Evolutionary conservation across 2,113 vertebrate species (phyloP), one percentile per base, ranked within the genome.

Genomic region (Paradisaea rubra): DNA sequence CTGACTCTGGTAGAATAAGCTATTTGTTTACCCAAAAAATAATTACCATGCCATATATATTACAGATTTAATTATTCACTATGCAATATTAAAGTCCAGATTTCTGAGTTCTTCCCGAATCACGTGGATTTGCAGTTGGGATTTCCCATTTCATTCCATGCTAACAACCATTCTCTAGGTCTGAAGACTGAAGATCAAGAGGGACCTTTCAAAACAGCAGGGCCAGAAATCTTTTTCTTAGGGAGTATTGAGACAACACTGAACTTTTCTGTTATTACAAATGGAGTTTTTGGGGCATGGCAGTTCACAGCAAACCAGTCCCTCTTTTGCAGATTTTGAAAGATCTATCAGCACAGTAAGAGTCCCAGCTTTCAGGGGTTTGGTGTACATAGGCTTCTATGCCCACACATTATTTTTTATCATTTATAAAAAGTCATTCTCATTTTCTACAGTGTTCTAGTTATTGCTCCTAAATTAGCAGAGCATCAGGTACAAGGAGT

Each of bases 401-500:
- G 70, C 2, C 45, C n/a, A 66, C 39, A 44, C 0, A 28, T 59
- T 13, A 22, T 4, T 15, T 53, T 56, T 73, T 33, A 69, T 57
- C 2, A 21, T 54, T 85, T 33, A 28, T 53, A 66, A 91, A 50
- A 80, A 52, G 37, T 91, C 56, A 71, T 89, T 90, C 71, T 94
- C 23, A 90, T 96, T 95, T 95, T 76, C 47, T 45, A 59, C 76
- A 88, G 12, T 15, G 16, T 94, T 95, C 78, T 66, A 87, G 88
- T 52, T 89, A 95, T 44, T 91, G 63, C 28, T 92, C 68, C 70
- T 54, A 83, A 94, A 97, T 86, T 77, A 95, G 73, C 27, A 93
- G 27, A 92, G 63, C 82, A 93, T 42, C 61, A 94, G 85, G 86
- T 63, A 92, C 87, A 96, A 95, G 21, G 13, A 77, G 7, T 5